Evolutionary conservation across 92 coral and sea anemone genomes (phyloP).

Genomic region (Porites divaricata): DNA sequence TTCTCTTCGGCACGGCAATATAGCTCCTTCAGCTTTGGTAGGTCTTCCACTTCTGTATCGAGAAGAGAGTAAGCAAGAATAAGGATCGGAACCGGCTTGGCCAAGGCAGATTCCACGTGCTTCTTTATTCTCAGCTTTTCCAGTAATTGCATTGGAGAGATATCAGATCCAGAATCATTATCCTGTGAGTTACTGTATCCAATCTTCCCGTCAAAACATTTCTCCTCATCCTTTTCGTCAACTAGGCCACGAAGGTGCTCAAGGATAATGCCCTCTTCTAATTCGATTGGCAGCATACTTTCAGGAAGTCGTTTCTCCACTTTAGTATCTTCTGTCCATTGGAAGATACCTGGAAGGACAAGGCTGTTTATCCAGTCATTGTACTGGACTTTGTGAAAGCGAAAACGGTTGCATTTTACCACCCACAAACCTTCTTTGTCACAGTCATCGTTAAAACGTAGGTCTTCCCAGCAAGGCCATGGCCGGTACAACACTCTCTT

Average conservation of each 20-base stretch:
- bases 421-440: constrained; percentile 68
- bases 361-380: constrained; percentile 39
- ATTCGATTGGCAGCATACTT: background rate
- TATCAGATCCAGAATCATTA: background rate
- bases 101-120: background rate
- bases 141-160: background rate
- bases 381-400: constrained; percentile 40
- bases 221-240: background rate
- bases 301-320: constrained; percentile 8
- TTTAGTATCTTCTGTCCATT: constrained; percentile 25
- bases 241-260: constrained; percentile 3
- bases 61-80: background rate
- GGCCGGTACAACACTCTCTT: constrained; percentile 54
- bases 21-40: background rate
- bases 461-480: constrained; percentile 72
- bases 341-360: constrained; percentile 14
- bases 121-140: background rate
- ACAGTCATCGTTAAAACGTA: constrained; percentile 66
- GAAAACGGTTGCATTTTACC: constrained; percentile 54
- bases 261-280: constrained; percentile 36
- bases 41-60: background rate
- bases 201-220: constrained; percentile 23
- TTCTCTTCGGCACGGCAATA: background rate
- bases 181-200: background rate
- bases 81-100: background rate